Base-by-base conservation (phyloP, 2,888 invertebrate species). In the Platypus cylindrus region DNA sequence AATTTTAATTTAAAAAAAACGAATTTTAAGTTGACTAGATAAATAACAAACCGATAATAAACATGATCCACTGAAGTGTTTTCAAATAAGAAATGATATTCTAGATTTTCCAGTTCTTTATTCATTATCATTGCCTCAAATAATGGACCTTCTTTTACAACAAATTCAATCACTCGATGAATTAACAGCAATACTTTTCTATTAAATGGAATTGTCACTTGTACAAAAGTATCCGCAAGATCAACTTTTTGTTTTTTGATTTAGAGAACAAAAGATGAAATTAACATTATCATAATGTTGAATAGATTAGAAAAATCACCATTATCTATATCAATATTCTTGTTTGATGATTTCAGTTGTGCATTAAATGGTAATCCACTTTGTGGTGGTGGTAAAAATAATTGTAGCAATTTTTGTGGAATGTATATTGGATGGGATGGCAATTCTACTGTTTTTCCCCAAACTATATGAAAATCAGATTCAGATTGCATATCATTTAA, bases 51-150 rank as follows among this genome's bases (percentile, higher is more conserved):
- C 39, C 50, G 35, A 38, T 54, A 54, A 35, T 52, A 54, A n/a
- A 48, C 45, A 38, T 53, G 52, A 5, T 39, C 39, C 0, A 52
- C 86, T 83, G 65, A 90, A 16, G 51, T 47, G 30, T 46, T 48
- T 60, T 98, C 95, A 65, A 94, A 97, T 40, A 99, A 70, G 68
- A 99, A 98, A 71, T 85, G 79, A 67, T 84, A 98, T 62, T 83
- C 75, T 0, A 93, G 90, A 67, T 98, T 99, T 60, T 78, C 85
- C 47, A 91, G 73, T 70, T 98, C 97, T 50, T 84, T 75, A 63
- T 89, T 90, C 94, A 98, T 98, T 37, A 99, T 86, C 72, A 95
- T 83, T 1, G 95, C 95, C 64, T 98, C 98, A 66, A 99, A 98
- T 80, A 93, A 82, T 2, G 97, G 94, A 1, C 98, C 98, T 65